Percentiles rank a stretch among this genome's conserved stretches.
These are phyloP conservation scores for Sylvicola cinctus DNA, from an alignment of 2,888 invertebrate genomes.

Conservation along the genomic window DNA sequence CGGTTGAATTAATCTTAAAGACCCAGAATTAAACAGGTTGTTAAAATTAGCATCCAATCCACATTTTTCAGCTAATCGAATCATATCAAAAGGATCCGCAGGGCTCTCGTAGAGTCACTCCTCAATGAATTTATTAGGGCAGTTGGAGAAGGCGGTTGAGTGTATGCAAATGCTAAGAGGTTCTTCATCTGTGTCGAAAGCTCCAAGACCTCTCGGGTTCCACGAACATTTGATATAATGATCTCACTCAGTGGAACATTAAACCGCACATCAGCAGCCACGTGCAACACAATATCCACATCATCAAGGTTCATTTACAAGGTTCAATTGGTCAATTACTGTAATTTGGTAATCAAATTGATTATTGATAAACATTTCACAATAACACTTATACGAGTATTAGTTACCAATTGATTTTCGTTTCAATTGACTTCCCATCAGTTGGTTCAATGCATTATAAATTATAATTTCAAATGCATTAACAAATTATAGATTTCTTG, in stretches of 20 bases:
- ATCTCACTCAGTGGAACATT: slow-evolving; percentile 47
- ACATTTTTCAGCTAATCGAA: slow-evolving; percentile 16
- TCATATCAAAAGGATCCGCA: slow-evolving; percentile 18
- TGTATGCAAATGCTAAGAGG: slow-evolving; percentile 36
- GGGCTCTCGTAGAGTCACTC: slow-evolving; percentile 23
- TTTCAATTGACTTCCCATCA: too few relatives aligned
- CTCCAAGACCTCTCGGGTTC: slow-evolving; percentile 38
- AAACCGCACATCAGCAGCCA: slow-evolving; percentile 73
- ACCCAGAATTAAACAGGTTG: too few relatives aligned
- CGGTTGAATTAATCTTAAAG: slow-evolving; percentile 15
- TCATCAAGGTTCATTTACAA: too few relatives aligned
- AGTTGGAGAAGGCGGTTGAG: slow-evolving; percentile 49
- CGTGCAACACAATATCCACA: slow-evolving; percentile 51
- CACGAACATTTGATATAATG: slow-evolving; percentile 44
- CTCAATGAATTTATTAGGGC: slow-evolving; percentile 21
- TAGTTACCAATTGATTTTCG: too few relatives aligned
- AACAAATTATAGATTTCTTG: too few relatives aligned
- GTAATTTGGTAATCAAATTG: too few relatives aligned
- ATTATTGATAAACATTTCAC: too few relatives aligned
- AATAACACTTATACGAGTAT: too few relatives aligned
- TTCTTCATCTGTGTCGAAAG: slow-evolving; percentile 40
- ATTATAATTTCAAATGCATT: too few relatives aligned
- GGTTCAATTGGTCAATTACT: too few relatives aligned
- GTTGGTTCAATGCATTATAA: too few relatives aligned
- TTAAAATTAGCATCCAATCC: neutral